Conservation (phyloP, 2,113 vertebrate species). For the Terrapene triunguis region DNA sequence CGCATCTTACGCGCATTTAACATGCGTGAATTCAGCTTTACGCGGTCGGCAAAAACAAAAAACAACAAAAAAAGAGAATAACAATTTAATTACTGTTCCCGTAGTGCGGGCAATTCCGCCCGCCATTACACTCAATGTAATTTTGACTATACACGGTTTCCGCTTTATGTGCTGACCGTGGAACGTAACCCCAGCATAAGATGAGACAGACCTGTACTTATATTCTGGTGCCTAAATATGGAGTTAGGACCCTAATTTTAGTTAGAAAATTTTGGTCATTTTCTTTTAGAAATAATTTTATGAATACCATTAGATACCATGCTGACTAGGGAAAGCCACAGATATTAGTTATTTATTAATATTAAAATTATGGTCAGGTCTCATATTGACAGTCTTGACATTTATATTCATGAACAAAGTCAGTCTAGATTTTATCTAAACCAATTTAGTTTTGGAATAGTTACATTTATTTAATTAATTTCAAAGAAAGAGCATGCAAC, state of each 20-base stretch:
- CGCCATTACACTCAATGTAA: too few relatives aligned
- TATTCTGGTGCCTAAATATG: background rate
- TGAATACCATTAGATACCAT: background rate
- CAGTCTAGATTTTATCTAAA: conserved; percentile 65
- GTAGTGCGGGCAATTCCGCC: too few relatives aligned
- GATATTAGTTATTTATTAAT: conserved; percentile 48
- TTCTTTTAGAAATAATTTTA: background rate
- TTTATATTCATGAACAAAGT: conserved; percentile 55
- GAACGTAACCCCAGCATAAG: too few relatives aligned
- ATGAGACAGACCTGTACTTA: background rate
- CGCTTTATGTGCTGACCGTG: too few relatives aligned
- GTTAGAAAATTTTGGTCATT: background rate
- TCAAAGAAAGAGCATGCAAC: conserved; percentile 54
- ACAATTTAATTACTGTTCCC: too few relatives aligned
- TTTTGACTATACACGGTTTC: too few relatives aligned
- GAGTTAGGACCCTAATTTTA: background rate
- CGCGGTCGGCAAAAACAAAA: too few relatives aligned
- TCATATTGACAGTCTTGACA: conserved; percentile 25
- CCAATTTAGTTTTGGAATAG: conserved; percentile 64
- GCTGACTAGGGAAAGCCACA: background rate
- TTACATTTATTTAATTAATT: conserved; percentile 34
- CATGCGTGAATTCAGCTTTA: too few relatives aligned
- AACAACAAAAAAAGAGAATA: too few relatives aligned
- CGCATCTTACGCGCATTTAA: too few relatives aligned
- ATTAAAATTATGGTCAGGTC: conserved; percentile 29